Evolutionary conservation across 2,113 vertebrate species (phyloP), one percentile per base, ranked within the genome.

Genomic region (Platichthys flesus): DNA sequence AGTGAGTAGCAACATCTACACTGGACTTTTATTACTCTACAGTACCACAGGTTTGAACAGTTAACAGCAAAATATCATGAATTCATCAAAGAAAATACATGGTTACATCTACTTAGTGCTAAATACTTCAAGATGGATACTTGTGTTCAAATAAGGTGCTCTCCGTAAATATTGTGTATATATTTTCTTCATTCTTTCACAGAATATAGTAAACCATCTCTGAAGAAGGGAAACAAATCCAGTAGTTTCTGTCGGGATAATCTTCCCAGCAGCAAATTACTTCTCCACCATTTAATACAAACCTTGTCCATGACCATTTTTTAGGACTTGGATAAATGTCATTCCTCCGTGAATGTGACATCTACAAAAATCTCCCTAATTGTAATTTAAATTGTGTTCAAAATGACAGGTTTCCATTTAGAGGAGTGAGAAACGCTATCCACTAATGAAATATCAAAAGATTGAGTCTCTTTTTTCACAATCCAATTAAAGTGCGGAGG

Each of bases 301-400:
- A 80, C 64, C 84, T 78, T 88, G 84, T 91, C 85, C 79, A 82
- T 86, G 65, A 89, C 81, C 77, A 78, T 75, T 80, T 90, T 88
- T 80, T 2, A 79, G 71, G 74, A 71, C 85, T 75, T 60, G 42
- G 78, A 89, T 89, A 90, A 93, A 93, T 92, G 89, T 90, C 90
- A 92, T 72, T 88, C 78, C 70, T 64, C 67, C 78, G 76, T 82
- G 85, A 93, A 91, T 87, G 81, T 85, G 71, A 86, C 81, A 85
- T 78, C 78, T 83, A 60, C 65, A 51, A 51, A 86, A 31, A 78
- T 85, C 87, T 84, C 85, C 83, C 1, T 81, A 88, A 90, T 93
- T 92, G 90, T 90, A 93, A 93, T 90, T 90, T 45, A 79, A 89
- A 86, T 5, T 77, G 51, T 90, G 79, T 81, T 77, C 69, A 90